Conservation (phyloP, 1,140 invertebrate genomes). For the Drosophila biarmipes region DNA sequence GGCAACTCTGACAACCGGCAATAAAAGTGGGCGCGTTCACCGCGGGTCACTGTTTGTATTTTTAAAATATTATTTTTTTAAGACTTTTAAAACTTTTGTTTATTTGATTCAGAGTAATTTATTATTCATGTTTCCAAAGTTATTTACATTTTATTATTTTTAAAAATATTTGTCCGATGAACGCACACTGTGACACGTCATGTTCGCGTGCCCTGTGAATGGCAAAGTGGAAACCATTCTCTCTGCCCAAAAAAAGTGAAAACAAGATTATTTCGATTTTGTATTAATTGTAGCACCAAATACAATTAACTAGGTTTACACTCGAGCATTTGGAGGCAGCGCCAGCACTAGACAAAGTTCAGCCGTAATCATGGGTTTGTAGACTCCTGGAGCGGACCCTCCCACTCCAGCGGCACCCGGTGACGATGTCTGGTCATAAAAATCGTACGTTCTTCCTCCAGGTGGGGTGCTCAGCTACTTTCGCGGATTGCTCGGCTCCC, state of each 20-base stretch:
- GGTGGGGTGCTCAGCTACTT: constrained; percentile 98
- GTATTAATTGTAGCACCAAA: constrained; percentile 50
- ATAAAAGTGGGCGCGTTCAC: constrained; percentile 46
- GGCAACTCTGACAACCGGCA: constrained; percentile 64
- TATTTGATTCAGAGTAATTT: no score
- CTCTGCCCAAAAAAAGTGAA: constrained; percentile 66
- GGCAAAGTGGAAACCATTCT: constrained; percentile 51
- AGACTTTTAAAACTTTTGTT: no score
- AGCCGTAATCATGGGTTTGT: constrained; percentile 73
- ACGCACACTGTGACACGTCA: constrained; percentile 72
- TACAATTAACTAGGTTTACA: constrained; percentile 69
- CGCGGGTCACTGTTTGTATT: constrained; percentile 7
- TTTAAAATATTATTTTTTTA: not conserved
- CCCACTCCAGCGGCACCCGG: constrained; percentile 5
- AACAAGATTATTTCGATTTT: constrained; percentile 66
- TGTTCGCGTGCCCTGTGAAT: constrained; percentile 62
- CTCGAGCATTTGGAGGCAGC: constrained; percentile 73
- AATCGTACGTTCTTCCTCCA: constrained; percentile 85
- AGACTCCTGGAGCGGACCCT: not conserved
- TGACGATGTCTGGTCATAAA: constrained; percentile 55
- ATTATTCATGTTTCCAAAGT: not conserved
- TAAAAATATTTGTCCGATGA: constrained; percentile 32
- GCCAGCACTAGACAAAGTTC: constrained; percentile 48
- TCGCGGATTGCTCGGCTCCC: constrained; percentile 94
- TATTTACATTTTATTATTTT: not conserved